A percentile compares a stretch with the other conserved stretches of the same genome.
Evolutionary conservation across 2,888 invertebrate genomes (phyloP).

Genomic region (Sacculina carcini): DNA sequence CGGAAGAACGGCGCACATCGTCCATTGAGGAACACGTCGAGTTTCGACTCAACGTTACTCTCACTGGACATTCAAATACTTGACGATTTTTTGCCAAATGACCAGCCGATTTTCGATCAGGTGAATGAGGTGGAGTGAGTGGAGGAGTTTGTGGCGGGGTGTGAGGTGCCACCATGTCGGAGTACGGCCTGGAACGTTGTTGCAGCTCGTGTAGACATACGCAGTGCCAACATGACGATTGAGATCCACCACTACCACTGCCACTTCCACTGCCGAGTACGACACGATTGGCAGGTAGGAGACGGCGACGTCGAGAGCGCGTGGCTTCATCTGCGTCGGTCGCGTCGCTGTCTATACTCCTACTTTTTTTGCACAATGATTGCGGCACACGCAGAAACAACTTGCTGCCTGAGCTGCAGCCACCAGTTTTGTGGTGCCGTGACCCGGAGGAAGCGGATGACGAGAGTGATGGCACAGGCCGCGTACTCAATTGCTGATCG

Average conservation of each 20-base stretch:
- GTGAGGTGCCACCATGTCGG: conserved; percentile 13
- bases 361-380: conserved; percentile 31
- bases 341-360: conserved; percentile 46
- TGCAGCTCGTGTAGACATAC: conserved; percentile 13
- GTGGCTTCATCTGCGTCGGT: conserved; percentile 23
- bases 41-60: conserved; percentile 34
- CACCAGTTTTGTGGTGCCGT: conserved; percentile 2
- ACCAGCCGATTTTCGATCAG: too few species aligned
- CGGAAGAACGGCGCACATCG: conserved; percentile 8
- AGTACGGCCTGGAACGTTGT: conserved; percentile 8
- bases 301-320: conserved; percentile 21
- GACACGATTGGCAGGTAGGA: conserved; percentile 19
- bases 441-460: conserved; percentile 17
- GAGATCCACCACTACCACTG: neutral
- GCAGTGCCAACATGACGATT: conserved; percentile 14
- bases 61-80: conserved; percentile 26
- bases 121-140: conserved; percentile 11
- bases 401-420: neutral
- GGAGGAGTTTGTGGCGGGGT: conserved; percentile 9
- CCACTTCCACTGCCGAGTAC: too few species aligned
- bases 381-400: conserved; percentile 14
- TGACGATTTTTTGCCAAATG: too few species aligned
- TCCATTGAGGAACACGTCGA: conserved; percentile 16
- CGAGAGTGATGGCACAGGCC: conserved; percentile 22
- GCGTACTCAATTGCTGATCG: conserved; percentile 55